phyloP scores from a whole-genome alignment of 2,797 vertebrate species.

The Prionace glauca region DNA sequence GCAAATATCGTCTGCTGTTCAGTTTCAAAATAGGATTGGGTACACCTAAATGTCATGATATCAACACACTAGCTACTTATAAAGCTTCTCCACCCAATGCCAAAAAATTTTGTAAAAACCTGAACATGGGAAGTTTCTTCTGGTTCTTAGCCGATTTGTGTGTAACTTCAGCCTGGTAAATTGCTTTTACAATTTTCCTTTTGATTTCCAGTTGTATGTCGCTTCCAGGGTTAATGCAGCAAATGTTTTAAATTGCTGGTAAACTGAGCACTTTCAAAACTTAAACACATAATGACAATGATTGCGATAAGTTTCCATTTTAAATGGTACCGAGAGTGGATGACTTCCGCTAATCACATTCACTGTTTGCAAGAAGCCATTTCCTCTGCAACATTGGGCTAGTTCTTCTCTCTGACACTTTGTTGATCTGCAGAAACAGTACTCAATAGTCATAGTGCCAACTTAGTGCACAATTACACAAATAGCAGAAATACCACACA shows the following conservation, averaged over 20 bases:
- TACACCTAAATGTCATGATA: background rate
- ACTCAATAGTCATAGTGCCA: background rate
- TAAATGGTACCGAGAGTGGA: background rate
- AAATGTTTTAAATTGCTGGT: background rate
- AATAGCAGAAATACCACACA: background rate
- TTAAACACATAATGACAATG: background rate
- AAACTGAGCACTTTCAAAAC: background rate
- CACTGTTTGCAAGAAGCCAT: background rate
- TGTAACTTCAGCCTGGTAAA: background rate
- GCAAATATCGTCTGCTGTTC: background rate
- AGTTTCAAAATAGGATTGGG: background rate
- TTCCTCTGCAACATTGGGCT: background rate
- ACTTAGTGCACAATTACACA: background rate
- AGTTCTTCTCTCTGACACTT: background rate
- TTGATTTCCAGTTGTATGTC: background rate
- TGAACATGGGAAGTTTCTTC: background rate
- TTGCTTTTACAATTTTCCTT: conserved; percentile 3
- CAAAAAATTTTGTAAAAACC: background rate
- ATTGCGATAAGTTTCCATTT: background rate
- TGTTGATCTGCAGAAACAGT: background rate
- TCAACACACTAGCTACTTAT: background rate
- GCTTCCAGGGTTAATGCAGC: background rate
- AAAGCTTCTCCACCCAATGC: background rate
- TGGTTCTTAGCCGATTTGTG: background rate
- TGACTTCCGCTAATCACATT: no score